Percentiles rank a stretch among this genome's conserved stretches.
These are phyloP conservation scores for Conus betulinus DNA, from an alignment of 1,140 invertebrate species.

Conservation along the genomic window DNA sequence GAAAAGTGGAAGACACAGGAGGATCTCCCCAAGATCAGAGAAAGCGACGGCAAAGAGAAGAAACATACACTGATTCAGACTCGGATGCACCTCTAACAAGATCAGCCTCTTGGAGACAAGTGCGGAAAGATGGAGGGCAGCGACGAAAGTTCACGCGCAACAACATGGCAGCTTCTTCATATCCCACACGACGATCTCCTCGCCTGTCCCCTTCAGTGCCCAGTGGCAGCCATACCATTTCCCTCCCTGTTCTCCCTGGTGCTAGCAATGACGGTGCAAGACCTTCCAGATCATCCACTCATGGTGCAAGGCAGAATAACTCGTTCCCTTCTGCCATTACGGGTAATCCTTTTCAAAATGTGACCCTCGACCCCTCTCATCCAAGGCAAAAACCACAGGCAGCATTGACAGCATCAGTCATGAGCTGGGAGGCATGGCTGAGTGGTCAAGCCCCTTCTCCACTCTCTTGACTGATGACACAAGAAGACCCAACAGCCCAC, in stretches of 20 bases:
- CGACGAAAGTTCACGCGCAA: constrained; percentile 5
- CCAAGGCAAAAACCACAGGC: neutral
- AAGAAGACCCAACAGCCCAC: neutral
- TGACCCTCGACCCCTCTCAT: neutral
- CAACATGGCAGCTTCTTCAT: neutral
- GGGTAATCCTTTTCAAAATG: constrained; percentile 9
- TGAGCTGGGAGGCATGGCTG: neutral
- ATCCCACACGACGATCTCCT: neutral
- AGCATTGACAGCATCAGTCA: constrained; percentile 31
- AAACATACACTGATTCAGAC: neutral
- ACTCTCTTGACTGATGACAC: neutral
- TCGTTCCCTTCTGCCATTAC: neutral
- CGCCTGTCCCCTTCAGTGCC: neutral
- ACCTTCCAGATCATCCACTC: neutral
- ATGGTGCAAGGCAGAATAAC: neutral
- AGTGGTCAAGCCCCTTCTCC: constrained; percentile 1
- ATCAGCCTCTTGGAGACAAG: neutral
- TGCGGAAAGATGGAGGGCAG: constrained; percentile 24
- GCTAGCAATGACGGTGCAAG: neutral
- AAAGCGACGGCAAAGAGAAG: neutral
- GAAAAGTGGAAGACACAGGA: neutral
- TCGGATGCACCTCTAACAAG: neutral
- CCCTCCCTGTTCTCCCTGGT: neutral
- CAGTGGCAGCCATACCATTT: neutral
- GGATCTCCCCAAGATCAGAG: neutral